Conservation (phyloP, 2,113 vertebrate genomes). For the Verasper variegatus region DNA sequence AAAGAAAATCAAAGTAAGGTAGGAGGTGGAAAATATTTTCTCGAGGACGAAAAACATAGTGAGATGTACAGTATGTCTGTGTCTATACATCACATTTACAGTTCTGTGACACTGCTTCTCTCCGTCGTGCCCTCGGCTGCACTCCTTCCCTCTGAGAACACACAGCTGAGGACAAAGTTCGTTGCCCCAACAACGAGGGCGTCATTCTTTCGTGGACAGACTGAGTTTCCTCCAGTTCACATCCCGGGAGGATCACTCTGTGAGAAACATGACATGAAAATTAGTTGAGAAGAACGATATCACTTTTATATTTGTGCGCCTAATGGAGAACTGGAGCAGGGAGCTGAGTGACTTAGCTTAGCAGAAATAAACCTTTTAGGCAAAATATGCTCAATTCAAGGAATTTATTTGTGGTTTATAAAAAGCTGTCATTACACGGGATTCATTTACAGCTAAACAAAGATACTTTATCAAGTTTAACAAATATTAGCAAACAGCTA, state of each 20-base stretch:
- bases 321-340: not conserved
- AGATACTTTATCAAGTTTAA: not conserved
- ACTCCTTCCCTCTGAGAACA: conserved; percentile 82
- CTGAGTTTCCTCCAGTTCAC: conserved; percentile 84
- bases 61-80: conserved; percentile 93
- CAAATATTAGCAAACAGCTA: not conserved
- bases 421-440: not conserved
- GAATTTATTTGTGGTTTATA: too few species aligned
- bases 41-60: conserved; percentile 91
- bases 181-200: conserved; percentile 87
- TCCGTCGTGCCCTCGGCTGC: conserved; percentile 29
- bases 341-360: not conserved
- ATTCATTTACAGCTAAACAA: not conserved
- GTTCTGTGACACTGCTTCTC: conserved; percentile 78
- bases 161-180: conserved; percentile 91
- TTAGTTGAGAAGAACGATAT: too few species aligned
- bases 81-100: conserved; percentile 99
- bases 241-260: conserved; percentile 90
- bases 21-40: conserved; percentile 90
- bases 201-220: conserved; percentile 85
- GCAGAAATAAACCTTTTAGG: not conserved
- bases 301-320: too few species aligned
- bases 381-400: not conserved
- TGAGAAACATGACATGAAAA: conserved; percentile 4
- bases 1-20: conserved; percentile 85